These are phyloP conservation scores for Pipistrellus pygmaeus DNA, from an alignment of 2,797 vertebrate species.

Conservation along the genomic window DNA sequence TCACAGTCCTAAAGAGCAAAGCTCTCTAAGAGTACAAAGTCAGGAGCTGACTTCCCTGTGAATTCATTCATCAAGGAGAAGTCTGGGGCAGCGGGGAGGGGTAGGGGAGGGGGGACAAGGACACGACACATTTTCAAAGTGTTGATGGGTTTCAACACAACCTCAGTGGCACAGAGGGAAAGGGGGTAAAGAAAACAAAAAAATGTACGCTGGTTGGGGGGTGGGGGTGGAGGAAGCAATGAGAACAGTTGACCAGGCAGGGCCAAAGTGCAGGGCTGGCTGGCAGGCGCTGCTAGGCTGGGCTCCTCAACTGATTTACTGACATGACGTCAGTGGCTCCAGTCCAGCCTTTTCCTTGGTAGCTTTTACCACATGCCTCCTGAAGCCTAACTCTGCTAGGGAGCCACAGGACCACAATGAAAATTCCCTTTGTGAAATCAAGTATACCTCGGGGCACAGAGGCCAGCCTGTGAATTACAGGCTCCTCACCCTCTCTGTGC, in stretches of 20 bases:
- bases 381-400: conserved; percentile 91
- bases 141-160: conserved; percentile 57
- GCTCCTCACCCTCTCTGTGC: conserved; percentile 82
- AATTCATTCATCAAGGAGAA: not conserved
- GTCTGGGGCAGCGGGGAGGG: no score
- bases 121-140: conserved; percentile 62
- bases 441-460: conserved; percentile 93
- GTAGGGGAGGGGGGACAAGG: conserved; percentile 12
- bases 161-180: conserved; percentile 35
- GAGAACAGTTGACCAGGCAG: conserved; percentile 90
- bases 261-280: conserved; percentile 93
- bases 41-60: not conserved
- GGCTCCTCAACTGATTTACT: conserved; percentile 95
- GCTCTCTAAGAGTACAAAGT: not conserved
- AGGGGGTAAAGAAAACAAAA: conserved; percentile 67
- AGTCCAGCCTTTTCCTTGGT: conserved; percentile 94
- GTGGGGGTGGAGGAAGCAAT: conserved; percentile 57
- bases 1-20: not conserved
- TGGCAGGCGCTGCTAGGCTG: conserved; percentile 87
- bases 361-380: conserved; percentile 93
- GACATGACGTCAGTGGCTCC: conserved; percentile 96
- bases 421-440: conserved; percentile 94
- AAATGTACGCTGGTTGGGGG: conserved; percentile 58
- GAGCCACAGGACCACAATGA: conserved; percentile 92
- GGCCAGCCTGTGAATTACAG: conserved; percentile 85